Percentiles rank a stretch among this genome's conserved stretches.
Conservation (phyloP, 2,888 invertebrate species). For the Neria commutata region DNA sequence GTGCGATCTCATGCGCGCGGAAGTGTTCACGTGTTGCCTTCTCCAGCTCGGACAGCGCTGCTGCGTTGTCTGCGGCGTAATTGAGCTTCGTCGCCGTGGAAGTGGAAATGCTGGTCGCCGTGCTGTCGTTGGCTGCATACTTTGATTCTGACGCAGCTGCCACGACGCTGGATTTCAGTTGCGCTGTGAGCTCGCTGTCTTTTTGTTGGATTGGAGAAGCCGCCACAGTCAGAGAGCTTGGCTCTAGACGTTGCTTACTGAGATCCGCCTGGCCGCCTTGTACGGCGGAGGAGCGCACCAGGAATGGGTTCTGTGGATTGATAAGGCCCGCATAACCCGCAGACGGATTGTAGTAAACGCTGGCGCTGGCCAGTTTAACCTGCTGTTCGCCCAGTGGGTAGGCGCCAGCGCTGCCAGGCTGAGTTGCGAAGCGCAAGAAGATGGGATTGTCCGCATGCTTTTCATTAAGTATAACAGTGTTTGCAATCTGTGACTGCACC, state of each 20-base stretch:
- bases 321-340: conserved; percentile 11
- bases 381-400: neutral
- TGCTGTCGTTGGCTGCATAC: neutral
- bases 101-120: neutral
- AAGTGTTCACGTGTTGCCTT: conserved; percentile 54
- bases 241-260: neutral
- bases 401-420: conserved; percentile 19
- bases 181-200: neutral
- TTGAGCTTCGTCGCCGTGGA: conserved; percentile 10
- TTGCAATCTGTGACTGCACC: neutral
- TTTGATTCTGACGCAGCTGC: neutral
- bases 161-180: no score
- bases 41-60: conserved; percentile 40
- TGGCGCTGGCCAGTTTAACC: neutral
- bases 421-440: conserved; percentile 39
- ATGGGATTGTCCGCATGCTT: conserved; percentile 40
- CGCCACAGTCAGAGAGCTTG: conserved; percentile 3
- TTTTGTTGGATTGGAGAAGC: neutral
- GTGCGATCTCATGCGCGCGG: conserved; percentile 54
- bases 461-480: conserved; percentile 12
- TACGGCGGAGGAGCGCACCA: conserved; percentile 36
- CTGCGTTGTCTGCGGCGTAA: conserved; percentile 21
- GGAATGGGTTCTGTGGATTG: conserved; percentile 40
- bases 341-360: conserved; percentile 1
- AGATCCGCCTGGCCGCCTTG: conserved; percentile 11